Base-by-base conservation (phyloP, 2,797 vertebrate genomes). In the Knipowitschia caucasica region DNA sequence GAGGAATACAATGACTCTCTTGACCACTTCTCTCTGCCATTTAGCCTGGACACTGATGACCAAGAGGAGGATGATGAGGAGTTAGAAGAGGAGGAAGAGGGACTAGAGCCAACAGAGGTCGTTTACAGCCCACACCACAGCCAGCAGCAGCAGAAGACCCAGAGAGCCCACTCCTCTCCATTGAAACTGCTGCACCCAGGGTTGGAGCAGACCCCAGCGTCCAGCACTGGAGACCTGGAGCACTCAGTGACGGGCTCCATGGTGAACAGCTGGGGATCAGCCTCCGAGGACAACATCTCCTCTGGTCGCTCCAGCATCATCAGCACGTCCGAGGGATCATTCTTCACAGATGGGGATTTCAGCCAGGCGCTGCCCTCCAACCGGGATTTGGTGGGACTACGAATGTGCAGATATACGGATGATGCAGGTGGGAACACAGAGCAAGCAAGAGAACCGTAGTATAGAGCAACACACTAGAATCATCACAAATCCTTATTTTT, bases 181-280 rank as follows among this genome's bases (percentile, higher is more conserved):
- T 82, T 84, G 62, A 88, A 92, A 81, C 91, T 93, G 56, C 86
- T 93, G 21, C 64, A 92, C 35, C 92, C 91, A 0, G 93, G 93
- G 53, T 91, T 94, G 33, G 94, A 94, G 80, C 94, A 94, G 76
- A 97, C 95, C 5, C 94, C 95, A 0, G 92, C 93, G 56, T 96
- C 94, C 59, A 97, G 95, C n/a, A 89, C 92, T 0, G 94, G 94
- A 31, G 94, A 96, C 78, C 85, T 95, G 56, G 93, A 95, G 83
- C 92, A 92, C 76, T 96, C 94, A 0, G 93, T 95, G 55, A 94
- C 94, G 0, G 95, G 95, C 11, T 98, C 95, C 68, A 95, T 97
- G 95, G 93, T 96, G 74, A 97, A 97, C 49, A 95, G 95, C 82
- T 96, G 95, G 95, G 95, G 95, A 56, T 98, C 95, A 0, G 95